Percentiles rank a stretch among this genome's conserved stretches.
Conservation (phyloP, 2,113 vertebrate species). For the Sturnira hondurensis region DNA sequence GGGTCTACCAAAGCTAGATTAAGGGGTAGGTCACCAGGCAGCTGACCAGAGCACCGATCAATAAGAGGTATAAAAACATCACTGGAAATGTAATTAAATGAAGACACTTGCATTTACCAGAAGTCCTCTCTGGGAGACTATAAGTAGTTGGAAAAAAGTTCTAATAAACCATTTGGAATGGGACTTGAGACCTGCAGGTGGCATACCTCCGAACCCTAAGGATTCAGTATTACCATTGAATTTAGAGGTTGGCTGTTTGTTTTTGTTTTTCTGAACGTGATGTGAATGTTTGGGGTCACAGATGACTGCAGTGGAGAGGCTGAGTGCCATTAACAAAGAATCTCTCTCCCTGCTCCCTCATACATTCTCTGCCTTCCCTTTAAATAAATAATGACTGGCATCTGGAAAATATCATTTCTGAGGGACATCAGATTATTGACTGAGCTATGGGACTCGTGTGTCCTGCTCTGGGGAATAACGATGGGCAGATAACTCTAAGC, state of each 20-base stretch:
- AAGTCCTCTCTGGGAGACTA: not conserved
- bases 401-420: not conserved
- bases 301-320: not conserved
- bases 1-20: not conserved
- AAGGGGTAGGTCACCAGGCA: not conserved
- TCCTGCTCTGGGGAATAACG: not conserved
- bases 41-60: not conserved
- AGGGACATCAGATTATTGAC: not conserved
- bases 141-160: not conserved
- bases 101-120: not conserved
- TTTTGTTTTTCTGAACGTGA: not conserved
- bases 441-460: not conserved
- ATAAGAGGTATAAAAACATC: constrained; percentile 27
- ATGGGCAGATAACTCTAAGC: not conserved
- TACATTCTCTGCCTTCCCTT: not conserved
- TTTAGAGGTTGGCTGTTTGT: not conserved
- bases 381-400: not conserved
- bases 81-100: constrained; percentile 36
- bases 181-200: not conserved
- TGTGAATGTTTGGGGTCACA: not conserved
- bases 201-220: not conserved
- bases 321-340: not conserved
- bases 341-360: not conserved
- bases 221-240: not conserved
- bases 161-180: not conserved